Conservation (phyloP, 37 sponge, comb jelly and placozoan species). For the Hexactinellida sp. region DNA sequence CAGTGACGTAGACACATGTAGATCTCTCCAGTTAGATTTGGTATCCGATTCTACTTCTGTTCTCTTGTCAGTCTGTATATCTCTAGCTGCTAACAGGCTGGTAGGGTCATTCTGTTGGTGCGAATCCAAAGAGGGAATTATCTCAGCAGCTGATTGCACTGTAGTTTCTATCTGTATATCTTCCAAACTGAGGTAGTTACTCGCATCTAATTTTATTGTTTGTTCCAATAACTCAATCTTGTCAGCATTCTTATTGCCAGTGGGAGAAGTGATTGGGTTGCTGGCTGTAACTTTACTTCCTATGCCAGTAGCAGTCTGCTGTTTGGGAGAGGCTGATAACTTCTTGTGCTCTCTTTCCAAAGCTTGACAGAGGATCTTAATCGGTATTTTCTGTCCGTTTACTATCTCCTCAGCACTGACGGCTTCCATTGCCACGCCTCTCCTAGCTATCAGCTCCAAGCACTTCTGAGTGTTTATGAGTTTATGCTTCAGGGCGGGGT, state of each 20-base stretch:
- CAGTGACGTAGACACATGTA: no score
- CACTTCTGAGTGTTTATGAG: not conserved
- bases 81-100: no score
- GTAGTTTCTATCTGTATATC: not conserved
- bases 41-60: not conserved
- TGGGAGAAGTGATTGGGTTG: not conserved
- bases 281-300: not conserved
- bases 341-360: not conserved
- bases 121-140: no score
- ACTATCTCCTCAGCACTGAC: not conserved
- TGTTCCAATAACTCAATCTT: no score
- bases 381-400: not conserved
- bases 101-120: not conserved
- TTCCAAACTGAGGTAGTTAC: not conserved
- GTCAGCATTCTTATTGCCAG: not conserved
- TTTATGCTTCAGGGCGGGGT: not conserved
- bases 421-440: not conserved
- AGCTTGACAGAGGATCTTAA: not conserved
- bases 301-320: not conserved
- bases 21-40: no score
- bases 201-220: not conserved
- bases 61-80: not conserved
- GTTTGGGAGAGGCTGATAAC: not conserved
- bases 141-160: not conserved
- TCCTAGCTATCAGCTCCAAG: not conserved